phyloP scores from a whole-genome alignment of 53 echinoderm and acorn worm genomes.

The Arbacia lixula region DNA sequence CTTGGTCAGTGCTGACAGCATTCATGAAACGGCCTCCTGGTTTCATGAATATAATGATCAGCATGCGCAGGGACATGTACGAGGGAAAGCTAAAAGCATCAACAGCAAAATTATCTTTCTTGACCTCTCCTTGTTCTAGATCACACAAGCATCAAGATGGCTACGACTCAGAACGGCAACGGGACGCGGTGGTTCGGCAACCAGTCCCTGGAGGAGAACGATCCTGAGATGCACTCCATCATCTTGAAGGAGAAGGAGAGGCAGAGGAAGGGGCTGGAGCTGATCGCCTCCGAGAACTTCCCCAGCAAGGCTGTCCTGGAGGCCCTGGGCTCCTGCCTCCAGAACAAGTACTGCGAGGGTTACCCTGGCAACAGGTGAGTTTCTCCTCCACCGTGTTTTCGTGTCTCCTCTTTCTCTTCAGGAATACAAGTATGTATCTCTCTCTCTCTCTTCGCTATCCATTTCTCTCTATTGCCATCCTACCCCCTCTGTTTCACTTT shows the following conservation, averaged over 20 bases:
- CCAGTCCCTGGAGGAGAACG: constrained; percentile 83
- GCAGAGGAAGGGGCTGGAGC: constrained; percentile 85
- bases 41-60: no score
- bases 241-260: constrained; percentile 88
- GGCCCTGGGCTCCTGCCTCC: constrained; percentile 92
- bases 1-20: no score
- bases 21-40: no score
- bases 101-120: not conserved
- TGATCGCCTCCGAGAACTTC: constrained; percentile 98
- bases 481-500: no score
- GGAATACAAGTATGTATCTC: no score
- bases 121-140: not conserved
- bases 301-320: constrained; percentile 93
- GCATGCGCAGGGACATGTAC: no score
- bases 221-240: constrained; percentile 81
- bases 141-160: not conserved
- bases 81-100: no score
- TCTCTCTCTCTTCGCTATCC: no score
- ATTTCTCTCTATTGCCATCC: no score
- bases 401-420: no score
- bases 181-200: constrained; percentile 71
- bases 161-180: constrained; percentile 8
- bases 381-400: no score
- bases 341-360: constrained; percentile 98
- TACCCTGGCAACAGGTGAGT: constrained; percentile 95